Percentiles rank a stretch among this genome's conserved stretches.
Conservation (phyloP, 2,797 vertebrate genomes). For the Hoplostethus atlanticus region DNA sequence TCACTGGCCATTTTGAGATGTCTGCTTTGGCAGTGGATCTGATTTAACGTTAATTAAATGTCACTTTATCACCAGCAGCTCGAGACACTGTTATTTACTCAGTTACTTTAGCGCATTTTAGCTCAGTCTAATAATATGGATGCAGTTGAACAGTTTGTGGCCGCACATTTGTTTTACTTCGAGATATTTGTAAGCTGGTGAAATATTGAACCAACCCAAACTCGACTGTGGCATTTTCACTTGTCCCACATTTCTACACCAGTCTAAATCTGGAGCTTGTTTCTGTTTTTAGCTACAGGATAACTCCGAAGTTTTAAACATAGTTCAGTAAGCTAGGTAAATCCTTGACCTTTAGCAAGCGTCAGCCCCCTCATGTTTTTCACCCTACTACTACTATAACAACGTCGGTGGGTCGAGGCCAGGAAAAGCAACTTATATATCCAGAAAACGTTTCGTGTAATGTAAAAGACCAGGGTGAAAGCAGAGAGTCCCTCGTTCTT, state of each 20-base stretch:
- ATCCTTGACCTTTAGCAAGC: conserved; percentile 56
- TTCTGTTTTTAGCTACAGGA: conserved; percentile 52
- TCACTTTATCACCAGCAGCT: not conserved
- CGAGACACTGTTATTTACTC: not conserved
- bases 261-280: conserved; percentile 50
- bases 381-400: too few relatives aligned
- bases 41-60: not conserved
- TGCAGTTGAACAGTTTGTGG: too few relatives aligned
- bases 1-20: conserved; percentile 30
- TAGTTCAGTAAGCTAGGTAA: conserved; percentile 71
- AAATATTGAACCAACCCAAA: not conserved
- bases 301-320: conserved; percentile 69
- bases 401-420: not conserved
- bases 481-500: not conserved
- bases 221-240: not conserved
- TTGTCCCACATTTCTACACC: conserved; percentile 29
- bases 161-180: not conserved
- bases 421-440: not conserved
- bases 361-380: too few relatives aligned
- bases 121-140: not conserved
- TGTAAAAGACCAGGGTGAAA: too few relatives aligned
- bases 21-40: not conserved
- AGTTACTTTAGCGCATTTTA: not conserved
- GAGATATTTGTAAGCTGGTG: not conserved
- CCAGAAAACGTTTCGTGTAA: not conserved